Evolutionary conservation across 2,113 vertebrate genomes (phyloP).

Genomic region (Rhinolophus sinicus): DNA sequence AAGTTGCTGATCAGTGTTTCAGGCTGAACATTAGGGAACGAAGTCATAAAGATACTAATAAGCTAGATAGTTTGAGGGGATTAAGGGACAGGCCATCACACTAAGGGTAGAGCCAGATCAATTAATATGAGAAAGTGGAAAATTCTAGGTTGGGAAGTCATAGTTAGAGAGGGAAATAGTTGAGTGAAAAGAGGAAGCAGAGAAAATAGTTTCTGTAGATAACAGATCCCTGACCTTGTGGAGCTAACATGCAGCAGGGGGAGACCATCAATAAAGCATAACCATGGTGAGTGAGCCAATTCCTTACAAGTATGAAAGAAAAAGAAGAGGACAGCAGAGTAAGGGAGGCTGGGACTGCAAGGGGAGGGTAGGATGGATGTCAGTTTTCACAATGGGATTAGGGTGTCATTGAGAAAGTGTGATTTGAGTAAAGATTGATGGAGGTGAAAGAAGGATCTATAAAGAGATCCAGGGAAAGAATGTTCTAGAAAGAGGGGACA

Average conservation of each 20-base stretch:
- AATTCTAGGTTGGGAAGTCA: background rate
- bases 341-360: background rate
- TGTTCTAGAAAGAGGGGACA: background rate
- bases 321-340: no score
- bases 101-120: background rate
- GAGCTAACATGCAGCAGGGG: background rate
- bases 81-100: background rate
- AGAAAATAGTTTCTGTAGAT: background rate
- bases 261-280: background rate
- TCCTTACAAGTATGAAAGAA: background rate
- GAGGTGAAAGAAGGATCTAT: background rate
- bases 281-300: background rate
- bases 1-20: background rate
- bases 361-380: rapidly evolving
- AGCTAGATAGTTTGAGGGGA: background rate
- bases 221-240: background rate
- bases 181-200: background rate
- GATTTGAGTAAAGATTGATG: background rate
- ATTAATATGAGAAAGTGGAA: background rate
- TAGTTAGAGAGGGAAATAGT: background rate
- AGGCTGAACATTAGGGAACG: background rate
- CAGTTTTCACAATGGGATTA: background rate
- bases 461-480: background rate
- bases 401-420: background rate
- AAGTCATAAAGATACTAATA: background rate